These are phyloP conservation scores for Phyllotreta striolata DNA, from an alignment of 2,888 invertebrate species.

Conservation along the genomic window DNA sequence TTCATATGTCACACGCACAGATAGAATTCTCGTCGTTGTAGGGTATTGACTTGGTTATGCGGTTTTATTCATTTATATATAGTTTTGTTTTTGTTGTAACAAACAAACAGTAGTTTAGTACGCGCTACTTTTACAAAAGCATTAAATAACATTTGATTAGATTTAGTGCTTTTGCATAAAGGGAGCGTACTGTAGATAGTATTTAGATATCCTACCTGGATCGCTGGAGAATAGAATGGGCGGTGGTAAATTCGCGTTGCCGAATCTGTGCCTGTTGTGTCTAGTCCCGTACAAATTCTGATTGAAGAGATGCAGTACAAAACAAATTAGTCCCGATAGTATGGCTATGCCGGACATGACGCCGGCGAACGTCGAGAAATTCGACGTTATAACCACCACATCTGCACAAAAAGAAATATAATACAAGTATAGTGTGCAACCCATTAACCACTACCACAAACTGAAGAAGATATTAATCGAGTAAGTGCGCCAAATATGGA, in stretches of 20 bases:
- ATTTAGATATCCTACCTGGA: slow-evolving; percentile 74
- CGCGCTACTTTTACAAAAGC: not conserved
- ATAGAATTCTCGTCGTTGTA: no score
- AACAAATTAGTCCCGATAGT: slow-evolving; percentile 85
- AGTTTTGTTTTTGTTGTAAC: not conserved
- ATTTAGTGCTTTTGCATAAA: no score
- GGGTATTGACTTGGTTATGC: no score
- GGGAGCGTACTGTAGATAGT: no score
- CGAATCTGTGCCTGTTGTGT: slow-evolving; percentile 73
- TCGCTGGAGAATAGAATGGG: slow-evolving; percentile 87
- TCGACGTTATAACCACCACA: slow-evolving; percentile 77
- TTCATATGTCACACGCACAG: not conserved
- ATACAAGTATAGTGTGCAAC: no score
- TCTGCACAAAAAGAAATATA: slow-evolving; percentile 68
- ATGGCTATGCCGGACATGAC: slow-evolving; percentile 87
- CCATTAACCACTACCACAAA: no score
- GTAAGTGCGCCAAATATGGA: no score
- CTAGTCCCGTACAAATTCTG: slow-evolving; percentile 65
- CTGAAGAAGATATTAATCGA: no score
- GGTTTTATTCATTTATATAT: not conserved
- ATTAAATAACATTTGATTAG: no score
- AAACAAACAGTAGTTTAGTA: not conserved
- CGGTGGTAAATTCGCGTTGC: slow-evolving; percentile 84
- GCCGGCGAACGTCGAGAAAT: slow-evolving; percentile 85
- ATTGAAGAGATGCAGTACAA: slow-evolving; percentile 87